phyloP scores from a whole-genome alignment of 2,888 invertebrate genomes.

The Ophion costatus region DNA sequence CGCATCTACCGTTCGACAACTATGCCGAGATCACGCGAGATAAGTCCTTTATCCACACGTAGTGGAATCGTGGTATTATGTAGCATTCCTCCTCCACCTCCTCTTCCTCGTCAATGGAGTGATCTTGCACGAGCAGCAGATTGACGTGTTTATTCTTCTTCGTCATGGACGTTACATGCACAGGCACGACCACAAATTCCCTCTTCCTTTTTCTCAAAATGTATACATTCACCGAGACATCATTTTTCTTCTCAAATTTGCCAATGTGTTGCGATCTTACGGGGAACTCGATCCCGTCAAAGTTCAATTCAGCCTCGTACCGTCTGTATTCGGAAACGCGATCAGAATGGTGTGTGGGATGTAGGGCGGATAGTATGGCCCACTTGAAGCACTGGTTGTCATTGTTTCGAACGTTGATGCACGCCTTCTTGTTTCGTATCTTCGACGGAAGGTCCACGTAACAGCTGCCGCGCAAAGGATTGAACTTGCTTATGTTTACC shows the following conservation, averaged over 20 bases:
- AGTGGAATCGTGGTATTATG: conserved; percentile 11
- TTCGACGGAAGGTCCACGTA: conserved; percentile 62
- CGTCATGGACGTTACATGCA: not conserved
- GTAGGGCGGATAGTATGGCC: conserved; percentile 69
- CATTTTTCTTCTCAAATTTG: conserved; percentile 68
- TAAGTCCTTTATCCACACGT: conserved; percentile 41
- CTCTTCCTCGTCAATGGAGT: conserved; percentile 38
- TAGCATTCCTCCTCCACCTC: conserved; percentile 6
- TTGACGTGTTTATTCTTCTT: conserved; percentile 49
- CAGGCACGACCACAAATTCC: not conserved
- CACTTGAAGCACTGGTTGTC: conserved; percentile 72
- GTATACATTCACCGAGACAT: conserved; percentile 62
- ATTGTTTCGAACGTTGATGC: conserved; percentile 59
- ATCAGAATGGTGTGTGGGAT: conserved; percentile 57
- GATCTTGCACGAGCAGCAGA: conserved; percentile 41
- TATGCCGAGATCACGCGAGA: conserved; percentile 13
- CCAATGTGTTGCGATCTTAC: conserved; percentile 63
- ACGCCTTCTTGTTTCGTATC: conserved; percentile 24
- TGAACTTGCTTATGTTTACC: conserved; percentile 71
- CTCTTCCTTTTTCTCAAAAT: conserved; percentile 11
- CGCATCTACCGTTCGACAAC: conserved; percentile 6
- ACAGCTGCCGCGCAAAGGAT: conserved; percentile 67
- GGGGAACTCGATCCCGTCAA: conserved; percentile 68
- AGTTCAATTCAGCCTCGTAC: conserved; percentile 57
- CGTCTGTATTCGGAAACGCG: conserved; percentile 60